Evolutionary conservation across 2,888 invertebrate genomes (phyloP).

Genomic region (Chrysina gloriosa): DNA sequence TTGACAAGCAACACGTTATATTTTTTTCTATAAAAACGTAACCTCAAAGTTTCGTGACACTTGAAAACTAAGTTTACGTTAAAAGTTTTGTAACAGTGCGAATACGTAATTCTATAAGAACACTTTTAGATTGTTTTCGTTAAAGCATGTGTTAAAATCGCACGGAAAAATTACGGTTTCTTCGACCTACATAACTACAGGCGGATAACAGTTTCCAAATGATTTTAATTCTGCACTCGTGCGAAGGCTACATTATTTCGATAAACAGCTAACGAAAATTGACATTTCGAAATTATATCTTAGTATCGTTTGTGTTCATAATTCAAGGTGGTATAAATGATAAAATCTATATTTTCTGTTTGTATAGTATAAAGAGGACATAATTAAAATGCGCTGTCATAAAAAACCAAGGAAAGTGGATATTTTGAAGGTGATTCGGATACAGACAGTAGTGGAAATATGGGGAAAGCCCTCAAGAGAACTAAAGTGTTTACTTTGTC

Average conservation of each 20-base stretch:
- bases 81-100: slow-evolving; percentile 19
- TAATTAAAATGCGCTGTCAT: slow-evolving; percentile 61
- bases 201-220: slow-evolving; percentile 37
- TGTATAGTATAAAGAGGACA: slow-evolving; percentile 24
- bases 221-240: slow-evolving; percentile 29
- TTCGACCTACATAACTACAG: slow-evolving; percentile 36
- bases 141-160: slow-evolving; percentile 14
- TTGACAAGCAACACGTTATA: slow-evolving; percentile 4
- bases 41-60: slow-evolving; percentile 37
- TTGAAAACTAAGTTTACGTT: slow-evolving; percentile 25
- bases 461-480: slow-evolving; percentile 64
- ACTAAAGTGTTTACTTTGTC: slow-evolving; percentile 62
- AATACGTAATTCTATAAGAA: slow-evolving; percentile 2
- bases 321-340: slow-evolving; percentile 36
- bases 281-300: slow-evolving; percentile 24
- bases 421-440: slow-evolving; percentile 83
- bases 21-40: slow-evolving; percentile 16
- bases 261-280: slow-evolving; percentile 34
- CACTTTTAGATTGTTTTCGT: slow-evolving; percentile 9
- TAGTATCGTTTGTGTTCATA: slow-evolving; percentile 28
- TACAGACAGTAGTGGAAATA: slow-evolving; percentile 69
- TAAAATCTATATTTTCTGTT: slow-evolving; percentile 25
- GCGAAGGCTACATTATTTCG: slow-evolving; percentile 28
- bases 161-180: slow-evolving; percentile 37
- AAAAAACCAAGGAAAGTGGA: slow-evolving; percentile 78